Base-by-base conservation (phyloP, 2,888 invertebrate genomes). In the Oscheius sp. region DNA sequence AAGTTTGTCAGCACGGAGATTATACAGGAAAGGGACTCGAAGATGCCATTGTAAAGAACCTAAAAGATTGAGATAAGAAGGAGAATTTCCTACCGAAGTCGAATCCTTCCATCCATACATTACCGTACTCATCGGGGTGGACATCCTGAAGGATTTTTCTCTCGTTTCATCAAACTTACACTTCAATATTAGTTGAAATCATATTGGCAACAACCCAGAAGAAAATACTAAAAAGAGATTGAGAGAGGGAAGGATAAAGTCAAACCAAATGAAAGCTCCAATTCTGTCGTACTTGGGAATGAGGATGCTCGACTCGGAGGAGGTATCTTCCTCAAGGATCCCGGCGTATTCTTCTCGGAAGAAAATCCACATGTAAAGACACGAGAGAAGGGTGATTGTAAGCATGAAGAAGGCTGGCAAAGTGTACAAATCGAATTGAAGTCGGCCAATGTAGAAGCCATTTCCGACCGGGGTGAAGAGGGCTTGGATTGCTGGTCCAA, bases 311-410 rank as follows among this genome's bases (percentile, higher is more conserved):
- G 4, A 31, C 17, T 42, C 42, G 37, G 73, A 58, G 4, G 25
- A 27, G 20, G 73, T 66, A 12, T 76, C 72, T 10, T 77, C 69
- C 15, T 74, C 63, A 4, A 78, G 69, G 31, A 79, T 74, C 29
- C 78, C 80, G 1, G 75, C 76, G 58, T 80, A 78, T 37, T 77
- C 74, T 37, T 80, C 80, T 3, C 52, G 46, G 75, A 80, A 80
- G 50, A 73, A 72, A 1, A 74, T n/a, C 17, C 71, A 20, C 72
- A 80, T 72, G 0, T 73, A 27, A 15, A 72, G 33, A 12, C 73
- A 48, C 5, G 74, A 72, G 12, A 69, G 10, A 0, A 78, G 29
- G 29, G 74, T 70, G 37, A 78, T 64, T 15, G 74, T 6, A 0
- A 71, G 65, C 78, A 80, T 78, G 17, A 78, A 48, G 52, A 74